Base-by-base conservation (phyloP, 92 coral and sea anemone species). In the Zoanthus sociatus region DNA sequence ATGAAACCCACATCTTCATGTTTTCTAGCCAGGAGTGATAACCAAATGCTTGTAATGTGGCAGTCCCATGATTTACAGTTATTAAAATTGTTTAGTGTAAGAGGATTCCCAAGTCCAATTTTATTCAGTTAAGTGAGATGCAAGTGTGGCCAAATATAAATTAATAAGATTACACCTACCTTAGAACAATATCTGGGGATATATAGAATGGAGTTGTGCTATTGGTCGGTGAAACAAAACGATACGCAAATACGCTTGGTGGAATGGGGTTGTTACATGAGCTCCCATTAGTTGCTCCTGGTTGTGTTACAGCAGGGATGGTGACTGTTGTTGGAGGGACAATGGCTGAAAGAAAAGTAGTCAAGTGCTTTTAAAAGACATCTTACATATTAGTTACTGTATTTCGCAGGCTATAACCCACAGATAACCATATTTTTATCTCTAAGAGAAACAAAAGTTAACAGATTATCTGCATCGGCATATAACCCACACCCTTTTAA, bases 121-220 rank as follows among this genome's bases (percentile, higher is more conserved):
- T 26, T 26, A 26, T 26, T 26, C 26, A 26, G 26, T 26, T 26
- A 0, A 26, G 26, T 26, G 26, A 26, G 26, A 26, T 26, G 26
- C 26, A 26, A 26, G 26, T 26, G 20, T 66, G 9, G 31, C 30
- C 31, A 26, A 26, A 21, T 68, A 26, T 68, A 42, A 68, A 26
- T 26, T 26, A 26, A 26, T 26, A 26, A 26, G 26, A 26, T 26
- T 69, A 37, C 26, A 55, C 95, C 18, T 88, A 94, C 99, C 99
- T 97, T 45, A 97, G 88, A 54, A 97, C 99, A 86, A 97, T 97
- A 84, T 97, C 99, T 37, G 99, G 95, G 17, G 99, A 97, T 71
- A 97, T 94, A 73, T 97, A 97, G 78, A 95, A 97, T 0, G 99
- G 99, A 4, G 99, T 97, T 84, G 93, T 94, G 86, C 92, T 92